Evolutionary conservation across 2,113 vertebrate species (phyloP).

Genomic region (Brachyhypopomus gauderio): DNA sequence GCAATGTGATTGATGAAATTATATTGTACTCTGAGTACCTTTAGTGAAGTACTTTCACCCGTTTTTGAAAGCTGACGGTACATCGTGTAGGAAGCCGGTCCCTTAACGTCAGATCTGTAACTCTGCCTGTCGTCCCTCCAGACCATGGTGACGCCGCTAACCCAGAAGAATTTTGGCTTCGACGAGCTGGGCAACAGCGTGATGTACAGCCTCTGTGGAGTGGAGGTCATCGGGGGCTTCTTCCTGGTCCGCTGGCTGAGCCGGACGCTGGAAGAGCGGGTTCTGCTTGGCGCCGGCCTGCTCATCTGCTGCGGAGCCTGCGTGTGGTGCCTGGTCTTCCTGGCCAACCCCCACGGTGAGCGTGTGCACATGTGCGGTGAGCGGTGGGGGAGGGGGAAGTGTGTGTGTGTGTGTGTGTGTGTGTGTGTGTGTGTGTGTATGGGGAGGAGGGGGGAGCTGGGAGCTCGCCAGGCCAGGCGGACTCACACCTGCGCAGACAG

Average conservation of each 20-base stretch:
- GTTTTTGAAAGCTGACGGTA: too few relatives aligned
- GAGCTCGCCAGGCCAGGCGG: conserved; percentile 38
- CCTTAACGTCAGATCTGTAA: too few relatives aligned
- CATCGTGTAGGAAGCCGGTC: too few relatives aligned
- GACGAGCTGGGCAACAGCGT: conserved; percentile 83
- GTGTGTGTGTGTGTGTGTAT: not conserved
- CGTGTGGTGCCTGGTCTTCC: conserved; percentile 81
- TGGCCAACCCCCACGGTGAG: conserved; percentile 78
- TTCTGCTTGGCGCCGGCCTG: conserved; percentile 74
- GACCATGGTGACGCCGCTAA: conserved; percentile 86
- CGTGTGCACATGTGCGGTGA: conserved; percentile 6
- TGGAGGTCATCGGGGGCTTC: conserved; percentile 84
- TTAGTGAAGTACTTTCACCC: too few relatives aligned
- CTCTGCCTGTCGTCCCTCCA: conserved; percentile 44
- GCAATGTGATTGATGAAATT: too few relatives aligned
- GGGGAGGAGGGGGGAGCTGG: not conserved
- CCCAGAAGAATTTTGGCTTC: conserved; percentile 78
- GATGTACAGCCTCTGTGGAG: conserved; percentile 83
- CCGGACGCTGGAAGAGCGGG: conserved; percentile 72
- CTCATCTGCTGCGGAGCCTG: conserved; percentile 80
- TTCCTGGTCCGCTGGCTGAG: conserved; percentile 82
- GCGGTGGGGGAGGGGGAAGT: not conserved
- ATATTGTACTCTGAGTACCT: too few relatives aligned
- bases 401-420: not conserved
- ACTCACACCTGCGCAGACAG: conserved; percentile 47